Percentiles rank a stretch among this genome's conserved stretches.
Conservation (phyloP, 2,888 invertebrate species). For the Drosophila leonis region DNA sequence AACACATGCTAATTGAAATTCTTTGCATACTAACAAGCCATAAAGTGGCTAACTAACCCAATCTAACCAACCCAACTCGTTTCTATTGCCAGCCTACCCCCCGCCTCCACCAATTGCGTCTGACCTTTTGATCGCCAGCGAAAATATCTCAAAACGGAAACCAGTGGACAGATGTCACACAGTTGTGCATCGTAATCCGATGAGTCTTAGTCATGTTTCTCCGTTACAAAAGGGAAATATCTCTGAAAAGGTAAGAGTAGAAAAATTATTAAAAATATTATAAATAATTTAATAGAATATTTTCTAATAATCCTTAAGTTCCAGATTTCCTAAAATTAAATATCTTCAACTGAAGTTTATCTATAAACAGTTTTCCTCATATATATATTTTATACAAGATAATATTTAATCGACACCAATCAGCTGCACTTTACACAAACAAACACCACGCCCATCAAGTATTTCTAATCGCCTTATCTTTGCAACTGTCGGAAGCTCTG, state of each 20-base stretch:
- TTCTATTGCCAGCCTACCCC: slow-evolving; percentile 39
- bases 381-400: not conserved
- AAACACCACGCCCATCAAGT: slow-evolving; percentile 6
- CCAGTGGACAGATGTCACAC: slow-evolving; percentile 15
- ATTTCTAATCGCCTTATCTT: slow-evolving; percentile 32
- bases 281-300: not conserved
- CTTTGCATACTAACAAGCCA: slow-evolving; percentile 74
- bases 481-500: slow-evolving; percentile 47
- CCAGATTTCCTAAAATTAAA: not conserved
- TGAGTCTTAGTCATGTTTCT: not conserved
- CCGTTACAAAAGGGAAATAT: not conserved
- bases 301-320: not conserved
- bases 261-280: not conserved
- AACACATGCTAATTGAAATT: slow-evolving; percentile 51
- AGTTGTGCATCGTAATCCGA: slow-evolving; percentile 11
- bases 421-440: not conserved
- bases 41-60: slow-evolving; percentile 39
- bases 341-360: not conserved
- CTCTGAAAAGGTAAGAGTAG: not conserved
- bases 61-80: slow-evolving; percentile 52
- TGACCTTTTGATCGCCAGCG: slow-evolving; percentile 59
- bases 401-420: not conserved
- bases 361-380: not conserved
- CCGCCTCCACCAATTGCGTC: slow-evolving; percentile 16
- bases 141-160: slow-evolving; percentile 24